These are phyloP conservation scores for Ictalurus punctatus DNA, from an alignment of 2,113 vertebrate genomes.

Conservation along the genomic window DNA sequence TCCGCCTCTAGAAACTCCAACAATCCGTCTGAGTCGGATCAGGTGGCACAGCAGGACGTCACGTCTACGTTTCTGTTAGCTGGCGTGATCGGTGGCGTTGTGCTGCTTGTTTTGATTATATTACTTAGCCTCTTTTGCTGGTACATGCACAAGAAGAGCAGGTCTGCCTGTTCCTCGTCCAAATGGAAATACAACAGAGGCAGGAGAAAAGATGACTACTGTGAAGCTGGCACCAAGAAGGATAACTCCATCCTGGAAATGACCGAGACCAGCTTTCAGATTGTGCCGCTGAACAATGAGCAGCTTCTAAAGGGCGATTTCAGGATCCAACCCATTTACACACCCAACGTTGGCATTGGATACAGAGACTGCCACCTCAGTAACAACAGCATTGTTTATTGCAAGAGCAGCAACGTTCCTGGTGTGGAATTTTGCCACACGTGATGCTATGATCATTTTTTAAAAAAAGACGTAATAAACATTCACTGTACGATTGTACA, in stretches of 20 bases:
- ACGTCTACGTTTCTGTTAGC: slow-evolving; percentile 91
- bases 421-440: slow-evolving; percentile 96
- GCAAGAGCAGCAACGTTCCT: slow-evolving; percentile 94
- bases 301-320: slow-evolving; percentile 99
- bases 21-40: slow-evolving; percentile 84
- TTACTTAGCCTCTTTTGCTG: slow-evolving; percentile 94
- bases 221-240: slow-evolving; percentile 98
- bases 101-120: slow-evolving; percentile 88
- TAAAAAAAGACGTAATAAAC: slow-evolving; percentile 64
- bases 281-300: slow-evolving; percentile 99
- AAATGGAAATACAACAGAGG: slow-evolving; percentile 99
- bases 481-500: slow-evolving; percentile 71
- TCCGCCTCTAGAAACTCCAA: slow-evolving; percentile 74
- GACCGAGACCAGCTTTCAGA: slow-evolving; percentile 99
- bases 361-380: slow-evolving; percentile 97
- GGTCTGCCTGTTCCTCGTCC: slow-evolving; percentile 86
- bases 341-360: slow-evolving; percentile 95
- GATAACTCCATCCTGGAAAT: slow-evolving; percentile 99
- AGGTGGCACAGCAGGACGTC: slow-evolving; percentile 83
- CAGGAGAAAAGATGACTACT: slow-evolving; percentile 98
- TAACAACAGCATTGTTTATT: slow-evolving; percentile 95
- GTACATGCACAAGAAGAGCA: slow-evolving; percentile 97
- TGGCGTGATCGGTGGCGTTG: slow-evolving; percentile 89
- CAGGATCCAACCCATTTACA: slow-evolving; percentile 98
- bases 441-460: slow-evolving; percentile 78